These are phyloP conservation scores for Tyrophagus putrescentiae DNA, from an alignment of 1,140 invertebrate species.

Conservation along the genomic window DNA sequence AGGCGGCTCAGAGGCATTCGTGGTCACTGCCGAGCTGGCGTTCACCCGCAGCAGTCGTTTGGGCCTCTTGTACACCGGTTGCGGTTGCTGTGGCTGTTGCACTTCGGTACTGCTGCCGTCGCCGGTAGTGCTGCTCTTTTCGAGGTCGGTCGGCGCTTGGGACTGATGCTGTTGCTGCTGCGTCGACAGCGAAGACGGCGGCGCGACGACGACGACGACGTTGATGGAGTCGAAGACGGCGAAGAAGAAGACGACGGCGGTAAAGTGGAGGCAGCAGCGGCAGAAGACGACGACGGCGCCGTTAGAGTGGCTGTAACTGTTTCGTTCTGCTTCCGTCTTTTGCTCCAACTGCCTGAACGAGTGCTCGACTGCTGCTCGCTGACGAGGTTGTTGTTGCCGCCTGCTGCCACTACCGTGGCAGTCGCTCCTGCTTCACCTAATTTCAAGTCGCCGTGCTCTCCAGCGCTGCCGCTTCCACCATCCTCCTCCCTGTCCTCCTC, in stretches of 20 bases:
- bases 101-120: not conserved
- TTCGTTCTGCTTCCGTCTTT: constrained; percentile 14
- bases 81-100: no score
- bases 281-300: not conserved
- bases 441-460: constrained; percentile 2
- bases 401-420: not conserved
- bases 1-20: not conserved
- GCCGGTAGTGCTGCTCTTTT: constrained; percentile 7
- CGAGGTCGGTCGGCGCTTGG: constrained; percentile 4
- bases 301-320: not conserved
- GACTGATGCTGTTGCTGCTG: not conserved
- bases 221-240: not conserved
- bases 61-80: not conserved
- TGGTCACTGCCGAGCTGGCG: not conserved
- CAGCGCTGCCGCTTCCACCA: not conserved
- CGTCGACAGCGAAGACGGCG: no score
- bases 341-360: constrained; percentile 1
- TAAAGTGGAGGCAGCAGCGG: not conserved
- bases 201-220: no score
- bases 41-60: not conserved
- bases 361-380: not conserved
- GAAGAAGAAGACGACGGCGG: not conserved
- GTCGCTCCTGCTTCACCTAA: constrained; percentile 10
- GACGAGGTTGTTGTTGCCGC: not conserved
- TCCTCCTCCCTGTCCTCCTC: not conserved